Percentiles rank a stretch among this genome's conserved stretches.
These are phyloP conservation scores for Drosophila setosimentum DNA, from an alignment of 2,888 invertebrate species.

Conservation along the genomic window DNA sequence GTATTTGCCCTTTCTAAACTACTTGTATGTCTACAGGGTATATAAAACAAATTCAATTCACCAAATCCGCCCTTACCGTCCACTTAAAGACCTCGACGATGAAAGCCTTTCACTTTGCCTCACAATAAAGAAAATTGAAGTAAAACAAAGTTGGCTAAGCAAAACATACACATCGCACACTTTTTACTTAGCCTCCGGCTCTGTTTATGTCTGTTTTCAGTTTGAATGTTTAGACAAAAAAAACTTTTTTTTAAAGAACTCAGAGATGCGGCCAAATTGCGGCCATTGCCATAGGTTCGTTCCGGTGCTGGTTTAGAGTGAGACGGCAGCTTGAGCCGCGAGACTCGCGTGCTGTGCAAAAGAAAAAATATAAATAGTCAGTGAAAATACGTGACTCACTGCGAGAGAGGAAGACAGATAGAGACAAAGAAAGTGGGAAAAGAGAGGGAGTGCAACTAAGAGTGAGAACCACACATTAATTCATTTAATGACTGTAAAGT, in stretches of 20 bases:
- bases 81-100: constrained; percentile 27
- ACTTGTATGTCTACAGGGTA: constrained; percentile 8
- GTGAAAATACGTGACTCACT: not conserved
- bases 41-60: constrained; percentile 58
- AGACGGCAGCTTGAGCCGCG: not conserved
- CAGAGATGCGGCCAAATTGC: constrained; percentile 31
- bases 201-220: constrained; percentile 43
- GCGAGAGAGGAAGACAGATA: no score
- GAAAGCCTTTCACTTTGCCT: constrained; percentile 46
- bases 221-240: constrained; percentile 60
- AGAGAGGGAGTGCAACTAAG: not conserved
- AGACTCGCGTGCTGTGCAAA: not conserved
- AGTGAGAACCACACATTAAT: constrained; percentile 57
- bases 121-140: constrained; percentile 20
- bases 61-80: not conserved
- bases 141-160: constrained; percentile 49
- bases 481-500: constrained; percentile 68
- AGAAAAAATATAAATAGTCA: not conserved
- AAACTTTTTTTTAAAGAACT: constrained; percentile 44
- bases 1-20: not conserved
- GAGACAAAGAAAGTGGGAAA: no score
- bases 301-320: constrained; percentile 28
- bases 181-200: constrained; percentile 28
- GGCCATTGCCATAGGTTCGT: constrained; percentile 26
- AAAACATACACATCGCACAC: constrained; percentile 34